A percentile compares a stretch with the other conserved stretches of the same genome.
Conservation (phyloP, 2,113 vertebrate species). For the Meleagris gallopavo region DNA sequence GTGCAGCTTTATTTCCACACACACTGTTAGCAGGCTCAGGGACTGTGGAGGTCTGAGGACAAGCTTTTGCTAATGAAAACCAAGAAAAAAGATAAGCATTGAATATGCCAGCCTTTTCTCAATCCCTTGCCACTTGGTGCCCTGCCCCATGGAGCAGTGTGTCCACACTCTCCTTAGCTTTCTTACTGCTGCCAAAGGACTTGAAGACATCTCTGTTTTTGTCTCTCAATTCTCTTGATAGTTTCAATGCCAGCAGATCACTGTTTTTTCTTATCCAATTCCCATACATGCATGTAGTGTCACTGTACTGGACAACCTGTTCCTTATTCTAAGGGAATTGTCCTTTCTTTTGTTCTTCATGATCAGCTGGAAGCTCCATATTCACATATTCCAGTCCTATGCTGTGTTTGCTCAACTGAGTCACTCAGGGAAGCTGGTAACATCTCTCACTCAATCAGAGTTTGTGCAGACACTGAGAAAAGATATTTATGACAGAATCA, state of each 20-base stretch:
- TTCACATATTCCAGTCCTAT: background rate
- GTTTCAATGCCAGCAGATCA: background rate
- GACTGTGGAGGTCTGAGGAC: background rate
- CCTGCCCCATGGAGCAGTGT: background rate
- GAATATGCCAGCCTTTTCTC: background rate
- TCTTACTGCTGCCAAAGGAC: background rate
- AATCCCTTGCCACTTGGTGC: background rate
- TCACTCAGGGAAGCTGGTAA: background rate
- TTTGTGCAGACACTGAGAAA: background rate
- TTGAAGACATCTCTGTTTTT: background rate
- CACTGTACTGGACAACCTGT: background rate
- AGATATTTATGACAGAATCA: background rate
- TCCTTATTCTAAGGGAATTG: background rate
- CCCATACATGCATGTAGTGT: background rate
- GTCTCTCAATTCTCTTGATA: background rate
- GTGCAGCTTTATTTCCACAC: background rate
- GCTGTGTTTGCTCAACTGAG: background rate
- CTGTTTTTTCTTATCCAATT: background rate
- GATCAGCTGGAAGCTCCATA: background rate
- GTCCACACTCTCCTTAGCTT: background rate
- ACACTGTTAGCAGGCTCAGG: background rate
- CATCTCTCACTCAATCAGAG: background rate
- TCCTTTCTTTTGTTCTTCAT: background rate
- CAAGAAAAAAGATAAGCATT: background rate
- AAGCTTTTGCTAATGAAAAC: background rate